A percentile compares a stretch with the other conserved stretches of the same genome.
Evolutionary conservation across 2,888 invertebrate species (phyloP).

Genomic region (Hirtodrosophila duncani): DNA sequence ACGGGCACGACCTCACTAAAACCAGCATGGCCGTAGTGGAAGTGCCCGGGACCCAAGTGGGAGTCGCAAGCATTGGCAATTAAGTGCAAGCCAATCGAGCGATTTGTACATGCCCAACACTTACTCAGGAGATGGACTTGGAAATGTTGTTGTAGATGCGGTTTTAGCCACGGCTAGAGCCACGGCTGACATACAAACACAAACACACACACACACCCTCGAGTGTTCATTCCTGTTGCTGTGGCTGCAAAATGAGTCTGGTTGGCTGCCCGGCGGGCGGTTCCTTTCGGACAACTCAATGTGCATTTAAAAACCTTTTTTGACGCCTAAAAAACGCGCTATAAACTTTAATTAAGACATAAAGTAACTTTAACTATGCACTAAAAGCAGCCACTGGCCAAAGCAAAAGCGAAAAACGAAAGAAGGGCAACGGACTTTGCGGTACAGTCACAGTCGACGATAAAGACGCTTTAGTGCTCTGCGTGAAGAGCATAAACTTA

Average conservation of each 20-base stretch:
- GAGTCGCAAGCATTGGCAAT: slow-evolving; percentile 63
- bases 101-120: slow-evolving; percentile 69
- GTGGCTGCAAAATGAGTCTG: slow-evolving; percentile 31
- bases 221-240: slow-evolving; percentile 55
- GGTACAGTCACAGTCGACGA: slow-evolving; percentile 28
- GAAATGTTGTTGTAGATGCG: too few species aligned
- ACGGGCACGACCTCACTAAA: slow-evolving; percentile 58
- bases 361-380: slow-evolving; percentile 64
- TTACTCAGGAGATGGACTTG: slow-evolving; percentile 30
- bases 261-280: slow-evolving; percentile 29
- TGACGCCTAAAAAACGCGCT: slow-evolving; percentile 66
- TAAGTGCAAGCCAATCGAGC: slow-evolving; percentile 70
- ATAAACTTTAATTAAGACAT: slow-evolving; percentile 76
- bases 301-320: slow-evolving; percentile 48
- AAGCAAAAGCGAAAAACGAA: slow-evolving; percentile 33
- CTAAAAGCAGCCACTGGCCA: slow-evolving; percentile 37
- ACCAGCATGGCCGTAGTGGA: slow-evolving; percentile 31
- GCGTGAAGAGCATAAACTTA: slow-evolving; percentile 35
- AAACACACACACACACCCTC: neutral
- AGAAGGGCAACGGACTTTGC: slow-evolving; percentile 42
- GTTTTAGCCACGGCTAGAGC: too few species aligned
- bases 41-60: slow-evolving; percentile 22
- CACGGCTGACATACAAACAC: too few species aligned
- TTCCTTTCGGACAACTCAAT: slow-evolving; percentile 46
- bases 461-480: slow-evolving; percentile 30